Conservation (phyloP, 2,797 vertebrate genomes). For the Sebastes variabilis region DNA sequence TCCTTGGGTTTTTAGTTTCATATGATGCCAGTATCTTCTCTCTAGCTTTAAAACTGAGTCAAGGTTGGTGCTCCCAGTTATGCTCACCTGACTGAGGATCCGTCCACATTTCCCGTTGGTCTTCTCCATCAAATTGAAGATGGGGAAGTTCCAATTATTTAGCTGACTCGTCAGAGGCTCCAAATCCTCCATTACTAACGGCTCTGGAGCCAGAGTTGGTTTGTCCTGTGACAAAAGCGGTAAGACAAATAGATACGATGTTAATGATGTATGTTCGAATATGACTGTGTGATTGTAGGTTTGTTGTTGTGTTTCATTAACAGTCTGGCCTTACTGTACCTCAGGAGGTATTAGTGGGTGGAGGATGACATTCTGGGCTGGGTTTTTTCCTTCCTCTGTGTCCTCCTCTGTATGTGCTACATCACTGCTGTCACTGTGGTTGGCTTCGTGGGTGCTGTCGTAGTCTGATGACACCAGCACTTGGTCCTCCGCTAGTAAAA, state of each 20-base stretch:
- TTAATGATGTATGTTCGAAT: background rate
- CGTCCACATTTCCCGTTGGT: conserved; percentile 92
- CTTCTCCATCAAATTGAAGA: conserved; percentile 95
- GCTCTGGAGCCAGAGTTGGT: conserved; percentile 91
- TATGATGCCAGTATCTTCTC: background rate
- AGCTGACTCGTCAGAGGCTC: conserved; percentile 92
- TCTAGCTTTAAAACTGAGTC: too few species aligned
- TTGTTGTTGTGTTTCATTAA: background rate
- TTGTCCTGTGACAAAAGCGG: conserved; percentile 84
- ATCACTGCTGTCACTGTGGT: conserved; percentile 95
- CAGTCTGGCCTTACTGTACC: conserved; percentile 54
- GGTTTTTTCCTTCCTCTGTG: conserved; percentile 79
- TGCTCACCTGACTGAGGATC: conserved; percentile 97
- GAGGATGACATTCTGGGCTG: conserved; percentile 82
- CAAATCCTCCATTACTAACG: conserved; percentile 92
- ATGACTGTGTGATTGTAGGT: background rate
- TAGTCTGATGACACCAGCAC: conserved; percentile 92
- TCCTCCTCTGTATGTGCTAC: conserved; percentile 91
- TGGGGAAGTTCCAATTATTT: conserved; percentile 99
- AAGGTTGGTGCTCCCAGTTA: background rate
- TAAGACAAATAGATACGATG: background rate
- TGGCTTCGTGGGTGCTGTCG: conserved; percentile 90
- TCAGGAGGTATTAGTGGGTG: conserved; percentile 80
- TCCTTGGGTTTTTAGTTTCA: background rate
- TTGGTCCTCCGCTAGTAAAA: conserved; percentile 83